Base-by-base conservation (phyloP, 2,797 vertebrate species). In the Babyrousa celebensis region DNA sequence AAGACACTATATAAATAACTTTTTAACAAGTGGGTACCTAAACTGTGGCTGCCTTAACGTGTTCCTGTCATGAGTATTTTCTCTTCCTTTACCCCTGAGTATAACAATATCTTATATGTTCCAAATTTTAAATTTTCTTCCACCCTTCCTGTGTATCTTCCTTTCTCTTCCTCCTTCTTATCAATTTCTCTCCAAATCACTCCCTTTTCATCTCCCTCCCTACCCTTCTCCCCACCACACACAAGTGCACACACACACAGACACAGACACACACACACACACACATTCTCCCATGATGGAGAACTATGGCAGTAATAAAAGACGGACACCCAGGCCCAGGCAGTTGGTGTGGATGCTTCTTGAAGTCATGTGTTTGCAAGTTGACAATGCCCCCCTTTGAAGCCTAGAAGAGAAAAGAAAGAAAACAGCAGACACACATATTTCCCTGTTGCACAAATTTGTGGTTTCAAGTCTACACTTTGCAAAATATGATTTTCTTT, bases 401-500 rank as follows among this genome's bases (percentile, higher is more conserved):
- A 96, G 63, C 60, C 63, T 40, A 92, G 84, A 85, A 82, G 63
- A 74, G 60, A 77, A 88, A 85, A 87, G 84, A 91, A 95, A 91
- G 85, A 95, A 93, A 96, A 89, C 3, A 91, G 87, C 89, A 92
- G 67, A 82, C 1, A 0, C 68, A 68, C 84, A 74, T 78, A 85
- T 96, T 85, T 87, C 83, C 96, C 96, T 88, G 21, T 71, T 87
- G 95, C 93, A 97, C 89, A 88, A 87, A 97, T 96, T 96, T 95
- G 94, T 90, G 89, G 89, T 94, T 83, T 88, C 82, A 85, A 79
- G 85, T 86, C 80, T 85, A 85, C 84, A 87, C 84, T 92, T 94
- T 23, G 65, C 89, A 86, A 93, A 97, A 96, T 92, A 93, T 60
- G 78, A 96, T 95, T 92, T 97, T 89, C 82, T 72, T 86, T 95